Evolutionary conservation across 2,888 invertebrate species (phyloP), one percentile per base, ranked within the genome.

Genomic region (Latrodectus elegans): DNA sequence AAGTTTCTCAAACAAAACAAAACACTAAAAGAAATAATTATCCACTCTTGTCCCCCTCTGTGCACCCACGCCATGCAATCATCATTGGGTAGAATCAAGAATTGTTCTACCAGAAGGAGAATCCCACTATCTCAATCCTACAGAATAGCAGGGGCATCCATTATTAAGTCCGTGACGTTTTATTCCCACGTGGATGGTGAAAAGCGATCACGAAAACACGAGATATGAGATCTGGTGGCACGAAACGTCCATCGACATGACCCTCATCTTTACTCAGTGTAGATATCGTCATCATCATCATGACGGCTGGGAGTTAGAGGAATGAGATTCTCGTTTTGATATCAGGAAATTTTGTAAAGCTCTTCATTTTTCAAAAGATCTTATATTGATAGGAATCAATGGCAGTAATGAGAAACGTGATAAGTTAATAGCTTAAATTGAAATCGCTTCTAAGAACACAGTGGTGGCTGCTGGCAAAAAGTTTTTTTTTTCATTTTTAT

Each of bases 191-290:
- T 22, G 78, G 17, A 38, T 65, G 75, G 65, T 65, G 75, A 68
- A 78, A 70, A 78, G 38, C 76, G 70, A 75, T 83, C 83, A 83
- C 76, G 83, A 70, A 83, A 83, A 70, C 76, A 76, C 49, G 55
- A 71, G 75, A 83, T 74, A 74, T 82, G 81, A 65, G 74, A 82
- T 82, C 73, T 82, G 53, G 74, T 38, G 65, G 55, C 81, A 82
- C 74, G 81, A 74, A 74, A n/a, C 64, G 74, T 82, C 74, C 52
- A 65, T 52, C 12, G 65, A 65, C 64, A 67, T 65, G 52, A n/a
- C 9, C 14, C 51, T 14, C 73, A 17, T 72, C 60, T 60, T 60
- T n/a, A 14, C 17, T 64, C 14, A 52, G n/a, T 65, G 65, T 52
- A 17, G 78, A 68, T 70, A 70, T 78, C 26, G 53, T 74, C 38